A percentile compares a stretch with the other conserved stretches of the same genome.
phyloP scores from a whole-genome alignment of 2,888 invertebrate species.

The Cyaniris semiargus region DNA sequence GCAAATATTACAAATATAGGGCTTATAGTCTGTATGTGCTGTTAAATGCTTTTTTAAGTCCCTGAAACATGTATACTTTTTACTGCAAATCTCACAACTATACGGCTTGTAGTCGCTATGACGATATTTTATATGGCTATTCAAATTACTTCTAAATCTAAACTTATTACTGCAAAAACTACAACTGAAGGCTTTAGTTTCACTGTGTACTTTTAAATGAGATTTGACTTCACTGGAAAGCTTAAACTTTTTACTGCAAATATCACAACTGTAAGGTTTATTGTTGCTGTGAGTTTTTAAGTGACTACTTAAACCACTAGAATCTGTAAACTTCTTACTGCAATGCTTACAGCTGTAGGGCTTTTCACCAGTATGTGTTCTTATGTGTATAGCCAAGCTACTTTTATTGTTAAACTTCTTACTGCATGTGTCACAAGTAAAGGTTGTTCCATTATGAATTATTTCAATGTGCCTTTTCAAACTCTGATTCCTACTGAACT shows the following conservation, averaged over 20 bases:
- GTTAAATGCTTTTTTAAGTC: slow-evolving; percentile 1
- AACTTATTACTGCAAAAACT: neutral
- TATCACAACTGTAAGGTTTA: neutral
- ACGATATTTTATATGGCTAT: neutral
- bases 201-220: neutral
- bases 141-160: neutral
- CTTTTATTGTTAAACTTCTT: neutral
- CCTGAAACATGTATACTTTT: neutral
- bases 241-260: neutral
- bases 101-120: neutral
- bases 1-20: neutral
- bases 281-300: neutral
- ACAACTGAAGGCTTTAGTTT: neutral
- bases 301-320: neutral
- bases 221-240: neutral
- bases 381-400: neutral
- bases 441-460: neutral
- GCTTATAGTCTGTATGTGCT: neutral
- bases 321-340: neutral
- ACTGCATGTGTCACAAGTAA: neutral
- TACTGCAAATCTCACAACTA: neutral
- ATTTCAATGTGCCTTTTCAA: neutral
- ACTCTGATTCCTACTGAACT: neutral
- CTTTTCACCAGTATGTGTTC: neutral
- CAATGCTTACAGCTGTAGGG: neutral